These are phyloP conservation scores for Agrotis exclamationis DNA, from an alignment of 2,888 invertebrate species.

Conservation along the genomic window DNA sequence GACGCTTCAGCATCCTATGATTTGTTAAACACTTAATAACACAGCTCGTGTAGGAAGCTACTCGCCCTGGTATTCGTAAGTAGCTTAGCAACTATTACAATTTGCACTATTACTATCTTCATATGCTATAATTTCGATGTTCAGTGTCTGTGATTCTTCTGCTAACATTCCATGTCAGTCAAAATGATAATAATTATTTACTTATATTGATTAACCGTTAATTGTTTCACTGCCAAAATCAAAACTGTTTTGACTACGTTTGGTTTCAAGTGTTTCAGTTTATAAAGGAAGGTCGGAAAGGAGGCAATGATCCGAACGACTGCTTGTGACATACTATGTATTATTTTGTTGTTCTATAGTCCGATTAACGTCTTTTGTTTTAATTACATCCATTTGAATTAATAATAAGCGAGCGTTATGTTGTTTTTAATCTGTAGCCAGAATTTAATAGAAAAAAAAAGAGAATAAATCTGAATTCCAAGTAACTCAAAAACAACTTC, in stretches of 20 bases:
- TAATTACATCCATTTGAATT: background rate
- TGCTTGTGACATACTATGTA: background rate
- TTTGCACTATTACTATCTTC: slow-evolving; percentile 3
- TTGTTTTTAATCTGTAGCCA: background rate
- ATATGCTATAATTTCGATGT: slow-evolving; percentile 4
- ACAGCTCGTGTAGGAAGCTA: slow-evolving; percentile 15
- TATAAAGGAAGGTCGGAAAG: slow-evolving; percentile 19
- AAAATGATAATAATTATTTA: slow-evolving; percentile 14
- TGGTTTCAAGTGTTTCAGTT: slow-evolving; percentile 20
- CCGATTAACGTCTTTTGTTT: background rate
- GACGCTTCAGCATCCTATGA: slow-evolving; percentile 21
- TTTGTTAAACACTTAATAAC: slow-evolving; percentile 34
- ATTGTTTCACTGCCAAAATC: background rate
- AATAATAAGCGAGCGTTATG: background rate
- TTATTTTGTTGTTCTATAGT: background rate
- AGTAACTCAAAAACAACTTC: slow-evolving; percentile 7
- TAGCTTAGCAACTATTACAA: slow-evolving; percentile 8
- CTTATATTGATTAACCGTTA: slow-evolving; percentile 8
- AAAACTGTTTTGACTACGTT: slow-evolving; percentile 17
- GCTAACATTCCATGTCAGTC: background rate
- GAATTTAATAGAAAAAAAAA: background rate
- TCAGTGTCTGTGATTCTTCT: background rate
- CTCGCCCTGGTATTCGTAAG: slow-evolving; percentile 28
- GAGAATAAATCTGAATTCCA: slow-evolving; percentile 10
- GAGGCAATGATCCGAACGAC: slow-evolving; percentile 16